Base-by-base conservation (phyloP, 2,113 vertebrate genomes). In the Cettia cetti region DNA sequence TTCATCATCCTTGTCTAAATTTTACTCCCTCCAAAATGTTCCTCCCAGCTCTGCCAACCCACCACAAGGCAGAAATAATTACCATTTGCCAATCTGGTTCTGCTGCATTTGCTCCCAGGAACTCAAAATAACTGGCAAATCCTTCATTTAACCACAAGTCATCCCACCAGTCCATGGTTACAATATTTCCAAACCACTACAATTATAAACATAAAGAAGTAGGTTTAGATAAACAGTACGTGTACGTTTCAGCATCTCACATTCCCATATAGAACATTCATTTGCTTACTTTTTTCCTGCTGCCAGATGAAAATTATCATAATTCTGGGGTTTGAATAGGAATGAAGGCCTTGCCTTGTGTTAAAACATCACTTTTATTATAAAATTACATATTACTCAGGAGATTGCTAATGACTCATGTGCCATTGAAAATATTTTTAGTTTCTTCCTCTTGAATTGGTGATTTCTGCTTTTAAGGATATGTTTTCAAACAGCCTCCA, bases 91-190 rank as follows among this genome's bases (percentile, higher is more conserved):
- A 99, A 2, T 79, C 40, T 26, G 70, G 57, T 93, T 99, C 98
- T 23, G 99, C 39, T 33, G 59, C 27, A 76, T 98, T 90, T 81
- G 98, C 98, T 71, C 99, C 99, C 13, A 99, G 94, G 95, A 97
- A 99, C 94, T 99, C 99, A 94, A 99, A 99, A 97, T 99, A 99
- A 95, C 98, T 99, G 90, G 99, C 99, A 92, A 99, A 99, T 87
- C 99, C 99, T 95, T 99, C 99, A 60, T 99, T 99, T 27, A 99
- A 97, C 99, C 99, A 99, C 89, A 99, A 95, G 88, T 99, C 99
- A 28, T 99, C 99, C 99, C 99, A 99, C 99, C 99, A 99, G 40
- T 99, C 99, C 99, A 99, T 99, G 17, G 99, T 99, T 94, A 99
- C 99, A 50, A 97, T 98, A 97, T 99, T 99, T 80, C 99, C 99